Percentiles rank a stretch among this genome's conserved stretches.
Evolutionary conservation across 2,113 vertebrate species (phyloP).

Genomic region (Pionites leucogaster): DNA sequence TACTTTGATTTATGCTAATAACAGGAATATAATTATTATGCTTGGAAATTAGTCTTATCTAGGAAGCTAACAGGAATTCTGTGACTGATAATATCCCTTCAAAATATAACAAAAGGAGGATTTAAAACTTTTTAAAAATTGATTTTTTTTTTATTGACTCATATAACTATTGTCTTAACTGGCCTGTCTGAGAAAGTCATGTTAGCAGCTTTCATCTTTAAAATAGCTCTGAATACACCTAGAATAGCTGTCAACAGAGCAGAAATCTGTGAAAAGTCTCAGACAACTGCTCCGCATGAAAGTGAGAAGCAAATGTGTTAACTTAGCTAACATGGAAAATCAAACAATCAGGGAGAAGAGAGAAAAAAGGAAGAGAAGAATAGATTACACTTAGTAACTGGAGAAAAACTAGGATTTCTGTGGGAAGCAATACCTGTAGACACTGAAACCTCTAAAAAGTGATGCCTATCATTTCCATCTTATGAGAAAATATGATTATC

Average conservation of each 20-base stretch:
- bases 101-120: neutral
- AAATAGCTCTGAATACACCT: constrained; percentile 69
- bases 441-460: neutral
- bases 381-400: neutral
- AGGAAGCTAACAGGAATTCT: neutral
- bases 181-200: constrained; percentile 45
- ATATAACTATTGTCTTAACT: constrained; percentile 50
- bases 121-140: neutral
- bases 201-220: constrained; percentile 67
- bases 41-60: neutral
- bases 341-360: neutral
- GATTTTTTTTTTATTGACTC: neutral
- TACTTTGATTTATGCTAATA: neutral
- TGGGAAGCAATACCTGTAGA: neutral
- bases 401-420: neutral
- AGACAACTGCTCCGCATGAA: constrained; percentile 44
- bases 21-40: neutral
- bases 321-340: constrained; percentile 48
- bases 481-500: neutral
- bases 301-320: constrained; percentile 58
- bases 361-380: neutral
- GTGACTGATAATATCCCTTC: neutral
- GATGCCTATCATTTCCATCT: neutral
- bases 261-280: constrained; percentile 60
- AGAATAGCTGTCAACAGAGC: constrained; percentile 64